phyloP scores from a whole-genome alignment of 2,888 invertebrate species.

The Pterobdella sp. region DNA sequence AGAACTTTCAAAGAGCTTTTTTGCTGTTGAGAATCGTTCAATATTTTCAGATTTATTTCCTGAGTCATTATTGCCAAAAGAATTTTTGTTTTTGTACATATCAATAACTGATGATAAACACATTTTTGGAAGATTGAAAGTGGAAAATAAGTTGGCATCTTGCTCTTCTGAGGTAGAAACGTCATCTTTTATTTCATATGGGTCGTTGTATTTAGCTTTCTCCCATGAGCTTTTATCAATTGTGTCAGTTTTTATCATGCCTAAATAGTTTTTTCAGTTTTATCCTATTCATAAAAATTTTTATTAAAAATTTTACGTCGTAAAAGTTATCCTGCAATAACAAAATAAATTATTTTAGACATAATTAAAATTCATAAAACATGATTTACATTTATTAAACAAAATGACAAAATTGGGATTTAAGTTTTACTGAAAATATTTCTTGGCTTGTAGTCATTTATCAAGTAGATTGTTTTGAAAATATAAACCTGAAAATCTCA shows the following conservation, averaged over 20 bases:
- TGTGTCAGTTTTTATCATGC: constrained; percentile 6
- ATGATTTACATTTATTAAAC: too few relatives aligned
- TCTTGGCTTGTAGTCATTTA: too few relatives aligned
- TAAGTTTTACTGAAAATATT: too few relatives aligned
- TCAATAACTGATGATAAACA: constrained; percentile 10
- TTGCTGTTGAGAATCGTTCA: not conserved
- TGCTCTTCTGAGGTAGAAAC: not conserved
- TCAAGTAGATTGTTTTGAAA: too few relatives aligned
- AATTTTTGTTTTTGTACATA: constrained; percentile 1
- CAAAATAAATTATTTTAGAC: too few relatives aligned
- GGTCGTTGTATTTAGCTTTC: constrained; percentile 14
- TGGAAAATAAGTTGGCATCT: constrained; percentile 5
- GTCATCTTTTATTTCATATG: constrained; percentile 15
- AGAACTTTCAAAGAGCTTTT: constrained; percentile 7
- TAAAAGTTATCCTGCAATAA: not conserved
- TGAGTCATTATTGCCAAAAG: not conserved
- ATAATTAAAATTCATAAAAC: too few relatives aligned
- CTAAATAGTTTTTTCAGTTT: not conserved
- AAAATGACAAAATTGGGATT: too few relatives aligned
- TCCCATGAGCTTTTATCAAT: constrained; percentile 4
- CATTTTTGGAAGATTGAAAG: constrained; percentile 10
- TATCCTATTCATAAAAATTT: not conserved
- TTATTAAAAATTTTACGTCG: constrained; percentile 3
- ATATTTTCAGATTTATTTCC: not conserved
- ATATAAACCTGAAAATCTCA: too few relatives aligned